Conservation (phyloP, 2,113 vertebrate genomes). For the Pteropus alecto region DNA sequence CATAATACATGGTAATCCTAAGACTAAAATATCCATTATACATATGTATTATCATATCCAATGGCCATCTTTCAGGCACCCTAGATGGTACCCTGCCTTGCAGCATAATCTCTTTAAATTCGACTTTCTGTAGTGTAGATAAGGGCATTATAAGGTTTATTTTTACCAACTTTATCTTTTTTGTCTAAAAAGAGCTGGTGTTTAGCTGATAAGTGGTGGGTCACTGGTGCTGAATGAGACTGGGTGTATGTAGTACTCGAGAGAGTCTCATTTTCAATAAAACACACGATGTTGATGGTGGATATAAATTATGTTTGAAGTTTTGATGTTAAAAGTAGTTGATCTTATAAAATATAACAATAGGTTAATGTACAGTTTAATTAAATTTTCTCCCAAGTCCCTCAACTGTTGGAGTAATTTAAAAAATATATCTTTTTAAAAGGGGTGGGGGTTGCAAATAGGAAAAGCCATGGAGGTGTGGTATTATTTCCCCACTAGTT, state of each 20-base stretch:
- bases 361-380: constrained; percentile 53
- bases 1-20: not conserved
- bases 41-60: not conserved
- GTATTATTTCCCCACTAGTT: not conserved
- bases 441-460: not conserved
- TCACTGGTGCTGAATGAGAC: constrained; percentile 36
- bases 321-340: constrained; percentile 63
- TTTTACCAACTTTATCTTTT: constrained; percentile 29
- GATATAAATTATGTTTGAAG: constrained; percentile 51
- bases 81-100: not conserved
- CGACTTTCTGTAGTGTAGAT: not conserved
- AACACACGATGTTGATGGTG: constrained; percentile 61
- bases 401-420: constrained; percentile 56
- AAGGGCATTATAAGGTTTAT: constrained; percentile 9
- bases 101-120: constrained; percentile 30
- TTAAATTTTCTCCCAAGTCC: constrained; percentile 67
- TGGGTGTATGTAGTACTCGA: constrained; percentile 70
- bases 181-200: not conserved
- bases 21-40: not conserved
- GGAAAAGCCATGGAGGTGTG: not conserved
- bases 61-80: not conserved
- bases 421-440: not conserved
- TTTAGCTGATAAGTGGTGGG: not conserved
- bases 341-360: constrained; percentile 42
- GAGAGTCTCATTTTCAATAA: constrained; percentile 68